These are phyloP conservation scores for Lytechinus pictus DNA, from an alignment of 35 echinoderm and acorn worm genomes.

Conservation along the genomic window DNA sequence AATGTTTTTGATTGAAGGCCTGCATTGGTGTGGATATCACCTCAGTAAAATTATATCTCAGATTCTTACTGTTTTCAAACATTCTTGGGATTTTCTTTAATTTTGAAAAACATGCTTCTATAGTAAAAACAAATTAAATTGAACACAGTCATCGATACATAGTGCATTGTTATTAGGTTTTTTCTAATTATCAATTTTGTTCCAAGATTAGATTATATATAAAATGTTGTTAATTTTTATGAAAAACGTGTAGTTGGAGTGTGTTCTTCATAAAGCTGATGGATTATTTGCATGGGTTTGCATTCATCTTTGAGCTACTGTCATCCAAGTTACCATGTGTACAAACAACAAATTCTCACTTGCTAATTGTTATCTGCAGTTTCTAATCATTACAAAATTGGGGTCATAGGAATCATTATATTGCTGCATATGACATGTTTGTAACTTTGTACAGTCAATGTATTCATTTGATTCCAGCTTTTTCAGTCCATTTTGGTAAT, in stretches of 20 bases:
- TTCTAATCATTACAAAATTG: background rate
- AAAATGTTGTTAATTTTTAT: no score
- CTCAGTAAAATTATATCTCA: no score
- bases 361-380: background rate
- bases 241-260: no score
- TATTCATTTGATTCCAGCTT: background rate
- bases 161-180: background rate
- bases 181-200: background rate
- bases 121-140: background rate
- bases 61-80: background rate
- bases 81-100: background rate
- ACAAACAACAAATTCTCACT: background rate
- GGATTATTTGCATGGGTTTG: no score
- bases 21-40: no score
- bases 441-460: background rate
- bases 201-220: no score
- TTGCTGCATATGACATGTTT: background rate
- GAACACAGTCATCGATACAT: background rate
- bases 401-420: background rate
- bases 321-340: background rate
- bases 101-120: background rate
- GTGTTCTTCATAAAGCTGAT: no score
- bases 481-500: background rate
- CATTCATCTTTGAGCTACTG: no score
- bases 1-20: no score